A percentile compares a stretch with the other conserved stretches of the same genome.
These are phyloP conservation scores for Pygocentrus nattereri DNA, from an alignment of 2,797 vertebrate species.

Conservation along the genomic window DNA sequence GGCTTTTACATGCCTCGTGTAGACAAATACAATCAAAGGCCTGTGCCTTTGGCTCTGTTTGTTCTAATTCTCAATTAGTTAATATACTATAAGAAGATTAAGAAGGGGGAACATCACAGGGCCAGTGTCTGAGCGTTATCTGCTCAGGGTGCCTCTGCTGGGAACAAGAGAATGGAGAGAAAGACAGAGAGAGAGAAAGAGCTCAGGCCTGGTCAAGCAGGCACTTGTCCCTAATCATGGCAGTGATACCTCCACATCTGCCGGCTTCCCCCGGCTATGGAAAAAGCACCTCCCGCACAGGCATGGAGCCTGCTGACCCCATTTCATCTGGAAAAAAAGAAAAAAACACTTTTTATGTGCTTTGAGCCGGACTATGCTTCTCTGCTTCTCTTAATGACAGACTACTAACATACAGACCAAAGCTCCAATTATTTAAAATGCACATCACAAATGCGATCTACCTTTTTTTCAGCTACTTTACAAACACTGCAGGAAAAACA, in stretches of 20 bases:
- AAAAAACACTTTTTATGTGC: not conserved
- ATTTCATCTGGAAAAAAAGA: slow-evolving; percentile 8
- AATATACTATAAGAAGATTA: slow-evolving; percentile 71
- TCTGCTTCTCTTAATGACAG: slow-evolving; percentile 18
- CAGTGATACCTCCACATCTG: slow-evolving; percentile 43
- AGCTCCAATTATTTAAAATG: not conserved
- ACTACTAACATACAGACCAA: not conserved
- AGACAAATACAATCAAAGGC: slow-evolving; percentile 57
- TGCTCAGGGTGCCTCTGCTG: slow-evolving; percentile 45
- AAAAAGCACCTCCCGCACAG: slow-evolving; percentile 5
- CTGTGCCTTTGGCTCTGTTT: slow-evolving; percentile 55
- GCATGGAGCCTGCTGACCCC: slow-evolving; percentile 45
- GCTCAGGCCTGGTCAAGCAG: not conserved
- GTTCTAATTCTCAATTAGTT: slow-evolving; percentile 67
- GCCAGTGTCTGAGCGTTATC: slow-evolving; percentile 50
- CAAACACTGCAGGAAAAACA: slow-evolving; percentile 18
- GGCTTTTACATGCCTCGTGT: slow-evolving; percentile 48
- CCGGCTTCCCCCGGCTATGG: not conserved
- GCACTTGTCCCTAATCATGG: slow-evolving; percentile 43
- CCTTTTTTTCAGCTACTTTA: slow-evolving; percentile 10
- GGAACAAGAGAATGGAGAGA: slow-evolving; percentile 29
- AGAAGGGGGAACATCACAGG: slow-evolving; percentile 54
- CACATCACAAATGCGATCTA: not conserved
- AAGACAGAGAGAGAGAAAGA: slow-evolving; percentile 26
- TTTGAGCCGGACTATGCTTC: slow-evolving; percentile 11